These are phyloP conservation scores for Nomada goodeniana DNA, from an alignment of 2,888 invertebrate genomes.

Conservation along the genomic window DNA sequence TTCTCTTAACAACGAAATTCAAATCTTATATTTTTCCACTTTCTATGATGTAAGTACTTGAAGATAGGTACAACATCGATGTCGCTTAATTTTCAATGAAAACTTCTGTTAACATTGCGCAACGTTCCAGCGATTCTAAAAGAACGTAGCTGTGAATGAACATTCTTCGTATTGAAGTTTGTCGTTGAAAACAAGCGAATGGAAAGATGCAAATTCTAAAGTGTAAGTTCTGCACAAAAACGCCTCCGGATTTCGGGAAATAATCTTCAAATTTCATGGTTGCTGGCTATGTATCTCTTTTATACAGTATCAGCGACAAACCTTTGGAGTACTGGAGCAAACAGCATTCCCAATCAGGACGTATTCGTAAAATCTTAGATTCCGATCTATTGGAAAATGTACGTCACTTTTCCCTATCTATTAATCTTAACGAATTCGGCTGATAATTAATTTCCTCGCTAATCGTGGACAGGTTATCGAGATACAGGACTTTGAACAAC, in stretches of 20 bases:
- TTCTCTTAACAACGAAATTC: background rate
- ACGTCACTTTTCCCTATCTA: slow-evolving; percentile 7
- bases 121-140: background rate
- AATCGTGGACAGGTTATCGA: slow-evolving; percentile 89
- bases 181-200: slow-evolving; percentile 40
- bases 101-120: no score
- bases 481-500: slow-evolving; percentile 94
- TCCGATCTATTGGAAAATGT: slow-evolving; percentile 76
- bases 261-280: slow-evolving; percentile 64
- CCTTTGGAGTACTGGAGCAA: slow-evolving; percentile 95
- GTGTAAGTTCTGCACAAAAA: slow-evolving; percentile 26
- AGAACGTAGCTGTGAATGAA: background rate
- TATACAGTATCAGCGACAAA: slow-evolving; percentile 93
- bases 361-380: slow-evolving; percentile 69
- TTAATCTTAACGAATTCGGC: no score
- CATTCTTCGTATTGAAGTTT: slow-evolving; percentile 17
- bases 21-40: background rate
- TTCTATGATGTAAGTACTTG: background rate
- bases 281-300: slow-evolving; percentile 92
- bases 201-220: slow-evolving; percentile 51
- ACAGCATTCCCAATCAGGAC: slow-evolving; percentile 83
- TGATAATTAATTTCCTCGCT: background rate
- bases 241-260: slow-evolving; percentile 3
- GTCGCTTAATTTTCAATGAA: no score
- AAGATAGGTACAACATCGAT: no score